Base-by-base conservation (phyloP, 92 coral and sea anemone genomes). In the Palythoa caribaeorum region DNA sequence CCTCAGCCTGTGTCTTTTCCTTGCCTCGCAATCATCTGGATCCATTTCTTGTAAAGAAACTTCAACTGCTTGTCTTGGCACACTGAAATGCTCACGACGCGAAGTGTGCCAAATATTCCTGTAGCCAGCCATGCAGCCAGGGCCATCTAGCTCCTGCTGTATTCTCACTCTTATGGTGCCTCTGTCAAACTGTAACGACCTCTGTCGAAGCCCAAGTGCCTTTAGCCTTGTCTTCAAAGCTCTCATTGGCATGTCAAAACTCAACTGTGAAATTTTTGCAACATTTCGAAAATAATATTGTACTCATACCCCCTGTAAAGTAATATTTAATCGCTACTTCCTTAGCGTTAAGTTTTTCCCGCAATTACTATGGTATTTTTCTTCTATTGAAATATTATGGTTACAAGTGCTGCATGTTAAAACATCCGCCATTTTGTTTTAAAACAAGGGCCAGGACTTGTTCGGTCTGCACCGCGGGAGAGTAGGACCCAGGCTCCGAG, bases 81-180 rank as follows among this genome's bases (percentile, higher is more conserved):
- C 73, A n/a, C 60, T 38, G 71, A 80, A 88, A 52, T 91, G 88
- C 76, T 83, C 92, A 20, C 88, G 83, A 36, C 94, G 71, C 65
- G 88, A 85, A 39, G 89, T 91, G 88, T 91, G 94, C 94, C 92
- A 89, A 62, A 89, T 78, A 62, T 90, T 89, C 80, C 94, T 84
- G 87, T 88, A 91, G 44, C 87, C 91, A 3, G 83, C 87, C 78
- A 90, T 38, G 83, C 91, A 88, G 19, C 85, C 93, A 47, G 93
- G 84, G 19, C 91, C 93, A 83, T 87, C 91, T 28, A 91, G 37
- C 84, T 91, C 93, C 68, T 79, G 91, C 68, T 66, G 88, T 81
- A 91, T 91, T 69, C 93, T 88, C 71, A 47, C 73, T 87, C 91
- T 78, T 10, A 90, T 85, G 44, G 53, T 76, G 57, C 51, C 72